Evolutionary conservation across 2,113 vertebrate species (phyloP), one percentile per base, ranked within the genome.

Genomic region (Sinosuthora webbiana): DNA sequence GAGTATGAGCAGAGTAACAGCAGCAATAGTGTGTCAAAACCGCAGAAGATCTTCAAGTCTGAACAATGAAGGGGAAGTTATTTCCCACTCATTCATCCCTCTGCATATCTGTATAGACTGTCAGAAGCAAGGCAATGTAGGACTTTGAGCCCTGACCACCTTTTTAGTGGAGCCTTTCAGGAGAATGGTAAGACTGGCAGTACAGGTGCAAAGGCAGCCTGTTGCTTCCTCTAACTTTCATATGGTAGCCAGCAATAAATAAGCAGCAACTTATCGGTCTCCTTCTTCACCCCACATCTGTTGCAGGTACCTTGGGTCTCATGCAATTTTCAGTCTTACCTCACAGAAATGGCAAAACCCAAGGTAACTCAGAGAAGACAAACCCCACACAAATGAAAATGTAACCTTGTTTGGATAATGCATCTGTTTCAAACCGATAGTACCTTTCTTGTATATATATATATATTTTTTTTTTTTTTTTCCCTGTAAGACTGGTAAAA

Each of bases 101-200:
- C 37, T 27, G 2, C 0, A 0, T 27, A 15, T 11, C 45, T 55
- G 12, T 8, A 12, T 9, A 56, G 24, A 30, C 6, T 12, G 5
- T 13, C 44, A 79, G 56, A 78, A 50, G 23, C 30, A 39, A 33
- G 35, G n/a, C n/a, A 42, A 1, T 22, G n/a, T 13, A 31, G 50
- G 33, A 55, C 35, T 7, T 7, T 6, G 9, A 75, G 31, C 47
- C 47, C 62, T 67, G 35, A n/a, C 25, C 24, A 42, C n/a, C 23
- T 63, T 67, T 67, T 67, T 28, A 53, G 42, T 25, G 56, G 15
- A 59, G 28, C 20, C 3, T 67, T 55, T 85, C 27, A 71, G 60
- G 47, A 50, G 39, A 56, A 65, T 6, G 31, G 13, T 25, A 44
- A 53, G n/a, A 31, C 37, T 91, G 41, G 44, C 75, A 73, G 60